Evolutionary conservation across 2,888 invertebrate species (phyloP), one percentile per base, ranked within the genome.

Genomic region (Taphrorychus bicolor): DNA sequence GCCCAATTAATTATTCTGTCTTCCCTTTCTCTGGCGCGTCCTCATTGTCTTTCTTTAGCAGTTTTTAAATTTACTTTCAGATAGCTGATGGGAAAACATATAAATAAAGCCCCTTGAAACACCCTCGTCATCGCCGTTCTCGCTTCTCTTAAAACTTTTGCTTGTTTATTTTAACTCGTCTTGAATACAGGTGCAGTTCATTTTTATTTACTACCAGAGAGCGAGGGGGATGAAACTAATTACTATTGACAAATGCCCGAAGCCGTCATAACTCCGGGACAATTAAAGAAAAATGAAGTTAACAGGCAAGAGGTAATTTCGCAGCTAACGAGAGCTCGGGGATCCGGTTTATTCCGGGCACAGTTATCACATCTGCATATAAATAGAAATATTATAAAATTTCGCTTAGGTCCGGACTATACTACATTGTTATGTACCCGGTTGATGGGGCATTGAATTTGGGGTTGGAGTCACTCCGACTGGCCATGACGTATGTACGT

Each of bases 351-450:
- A 73, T 74, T 72, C 70, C 66, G 59, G 62, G 48, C 59, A 49
- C 54, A 60, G 68, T 68, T 68, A 68, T 74, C 73, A 71, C 73
- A 77, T 77, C 75, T 77, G 76, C 77, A 77, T 77, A 77, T 77
- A 77, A 76, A 77, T 77, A 75, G 77, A 76, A 74, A 75, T 75
- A 77, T 77, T 77, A 76, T 75, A 54, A 54, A 54, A 54, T 54
- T 54, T 24, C 54, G 54, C 21, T 54, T 54, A 54, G 54, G 24
- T 54, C 32, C 54, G 32, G 54, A 17, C 32, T 32, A 11, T 32
- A 32, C 9, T 32, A 17, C 45, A 17, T 45, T 51, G 51, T 51
- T 51, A 22, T 51, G 51, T 45, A 32, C 32, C 32, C 32, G 11
- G 7, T 32, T 11, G 7, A 11, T 32, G 45, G 45, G 45, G 45